Evolutionary conservation across 2,888 invertebrate genomes (phyloP), one percentile per base, ranked within the genome.

Genomic region (Dolichopus griseipennis): DNA sequence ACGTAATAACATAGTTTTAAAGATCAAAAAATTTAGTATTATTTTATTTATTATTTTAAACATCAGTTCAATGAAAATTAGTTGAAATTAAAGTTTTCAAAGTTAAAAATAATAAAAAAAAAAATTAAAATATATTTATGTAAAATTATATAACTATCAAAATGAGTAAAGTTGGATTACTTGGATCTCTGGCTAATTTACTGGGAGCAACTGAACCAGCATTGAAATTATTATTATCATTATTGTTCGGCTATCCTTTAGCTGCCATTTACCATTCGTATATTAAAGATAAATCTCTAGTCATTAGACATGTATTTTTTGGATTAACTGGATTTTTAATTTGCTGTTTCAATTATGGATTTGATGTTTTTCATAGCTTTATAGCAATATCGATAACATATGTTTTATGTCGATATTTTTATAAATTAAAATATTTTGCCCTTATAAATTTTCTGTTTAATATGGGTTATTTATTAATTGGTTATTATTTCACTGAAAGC

Each of bases 291-390:
- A 79, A 85, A 18, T 76, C 81, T 62, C 83, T 85, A 20, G 74
- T 78, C 22, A 66, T 84, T 43, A 90, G 93, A 77, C 91, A 95
- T 78, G 66, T 89, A 12, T 95, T 85, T 81, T 93, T 95, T 77
- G 84, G 88, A 9, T 27, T 83, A 0, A 85, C 86, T 71, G 95
- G 96, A 18, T 76, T 93, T 7, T 81, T 85, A 2, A 83, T 96
- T 72, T 92, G 92, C 66, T 88, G 87, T 73, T 95, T 90, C 80
- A 96, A 96, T 79, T 96, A 93, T 83, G 95, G 95, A 61, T 76
- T 80, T 68, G 87, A 89, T 67, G 84, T 91, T 72, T 83, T 90
- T 70, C 96, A 97, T 80, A 90, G 92, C 68, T 76, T 90, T 0
- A 78, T 89, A 66, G 89, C 93, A 61, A 87, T 92, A 64, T 70